These are phyloP conservation scores for Psittacara wagleri DNA, from an alignment of 2,113 vertebrate species.

Conservation along the genomic window DNA sequence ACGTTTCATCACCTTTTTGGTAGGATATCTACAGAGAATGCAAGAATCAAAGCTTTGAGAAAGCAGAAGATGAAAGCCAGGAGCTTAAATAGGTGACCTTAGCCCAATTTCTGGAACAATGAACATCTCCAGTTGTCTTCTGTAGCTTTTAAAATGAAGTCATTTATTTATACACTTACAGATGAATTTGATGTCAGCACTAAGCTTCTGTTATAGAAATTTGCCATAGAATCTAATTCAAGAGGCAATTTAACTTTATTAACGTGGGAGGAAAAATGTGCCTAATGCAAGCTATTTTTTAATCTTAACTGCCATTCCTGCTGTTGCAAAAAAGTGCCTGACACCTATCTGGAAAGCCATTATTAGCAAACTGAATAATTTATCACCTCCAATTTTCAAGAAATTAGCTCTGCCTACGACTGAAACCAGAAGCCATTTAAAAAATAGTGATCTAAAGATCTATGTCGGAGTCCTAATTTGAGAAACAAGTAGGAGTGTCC, in stretches of 20 bases:
- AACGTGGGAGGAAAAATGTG: conserved; percentile 1
- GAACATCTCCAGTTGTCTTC: not conserved
- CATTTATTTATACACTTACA: not conserved
- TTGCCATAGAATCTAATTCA: not conserved
- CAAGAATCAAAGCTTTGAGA: not conserved
- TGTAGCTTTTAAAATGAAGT: not conserved
- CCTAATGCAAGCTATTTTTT: conserved; percentile 5
- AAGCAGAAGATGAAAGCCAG: not conserved
- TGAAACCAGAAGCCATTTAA: not conserved
- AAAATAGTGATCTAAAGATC: not conserved
- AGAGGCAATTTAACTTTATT: conserved; percentile 17
- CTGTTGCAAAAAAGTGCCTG: not conserved
- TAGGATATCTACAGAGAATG: not conserved
- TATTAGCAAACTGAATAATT: conserved; percentile 29
- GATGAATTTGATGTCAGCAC: not conserved
- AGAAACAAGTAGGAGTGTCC: not conserved
- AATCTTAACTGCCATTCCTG: conserved; percentile 11
- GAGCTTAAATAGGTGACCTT: not conserved
- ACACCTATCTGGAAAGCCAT: not conserved
- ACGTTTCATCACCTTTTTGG: not conserved
- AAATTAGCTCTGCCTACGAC: not conserved
- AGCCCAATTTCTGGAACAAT: not conserved
- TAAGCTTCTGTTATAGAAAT: conserved; percentile 3
- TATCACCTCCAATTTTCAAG: not conserved
- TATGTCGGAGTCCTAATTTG: not conserved